Evolutionary conservation across 2,797 vertebrate genomes (phyloP), one percentile per base, ranked within the genome.

Genomic region (Mus spretus): DNA sequence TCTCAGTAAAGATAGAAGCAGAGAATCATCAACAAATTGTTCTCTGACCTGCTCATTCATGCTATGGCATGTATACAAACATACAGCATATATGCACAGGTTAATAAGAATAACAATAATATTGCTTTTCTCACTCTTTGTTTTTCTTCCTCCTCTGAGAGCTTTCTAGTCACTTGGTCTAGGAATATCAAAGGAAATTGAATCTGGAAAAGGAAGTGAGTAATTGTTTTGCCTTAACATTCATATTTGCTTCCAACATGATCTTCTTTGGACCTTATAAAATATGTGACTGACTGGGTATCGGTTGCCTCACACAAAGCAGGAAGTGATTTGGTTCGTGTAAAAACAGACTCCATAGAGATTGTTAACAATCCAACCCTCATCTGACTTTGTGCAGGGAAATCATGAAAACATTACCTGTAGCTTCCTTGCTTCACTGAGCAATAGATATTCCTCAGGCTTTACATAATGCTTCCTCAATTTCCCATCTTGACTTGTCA

Each of bases 71-170:
- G 15, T n/a, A n/a, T 70, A 14, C 14, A 65, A 26, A 47, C 5
- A 34, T n/a, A 59, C 10, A 55, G 8, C 37, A 63, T 63, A 63
- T 10, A 40, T 17, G 1, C 17, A 67, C 44, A 31, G 2, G 40
- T 3, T 31, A 44, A 65, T 47, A 83, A 31, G 44, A 84, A 67
- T 34, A 67, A 34, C 12, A 67, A 65, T 65, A 50, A 50, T 50
- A 50, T 44, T 74, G 6, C 67, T 70, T 94, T 94, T 50, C 61
- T 77, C 63, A 13, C 15, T 79, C 26, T 57, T 65, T 55, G 20
- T 89, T 89, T 89, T 57, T 26, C 5, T 55, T 89, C 12, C 55
- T 74, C 61, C 50, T 75, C 63, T 94, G 78, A 87, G 15, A 93
- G 61, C n/a, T 80, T 63, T 11, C 11, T 7, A 44, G 17, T 70